These are phyloP conservation scores for Halictus rubicundus DNA, from an alignment of 1,140 invertebrate species.

Conservation along the genomic window DNA sequence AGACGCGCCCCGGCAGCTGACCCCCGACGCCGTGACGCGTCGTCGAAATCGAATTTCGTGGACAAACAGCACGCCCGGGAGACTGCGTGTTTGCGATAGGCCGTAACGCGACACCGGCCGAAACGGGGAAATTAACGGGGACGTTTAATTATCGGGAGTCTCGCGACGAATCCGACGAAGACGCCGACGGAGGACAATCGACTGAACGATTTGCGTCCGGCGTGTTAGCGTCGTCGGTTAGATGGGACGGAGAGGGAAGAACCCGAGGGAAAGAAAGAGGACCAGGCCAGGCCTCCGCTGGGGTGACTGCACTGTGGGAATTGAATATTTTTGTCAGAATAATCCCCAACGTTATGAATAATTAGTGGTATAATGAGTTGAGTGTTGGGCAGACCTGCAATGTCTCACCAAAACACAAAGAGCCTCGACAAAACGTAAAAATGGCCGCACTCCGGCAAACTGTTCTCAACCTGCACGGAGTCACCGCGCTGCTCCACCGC, in stretches of 20 bases:
- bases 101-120: background rate
- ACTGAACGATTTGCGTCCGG: background rate
- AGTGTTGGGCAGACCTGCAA: conserved; percentile 78
- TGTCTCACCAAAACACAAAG: conserved; percentile 77
- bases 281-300: conserved; percentile 6
- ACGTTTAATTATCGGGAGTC: background rate
- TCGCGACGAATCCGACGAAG: background rate
- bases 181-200: background rate
- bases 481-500: background rate
- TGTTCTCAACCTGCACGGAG: conserved; percentile 73
- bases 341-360: conserved; percentile 77
- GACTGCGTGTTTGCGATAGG: background rate
- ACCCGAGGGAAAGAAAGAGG: conserved; percentile 55
- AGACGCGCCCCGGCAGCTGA: conserved; percentile 11
- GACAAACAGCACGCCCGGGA: background rate
- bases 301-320: conserved; percentile 65
- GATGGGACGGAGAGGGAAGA: conserved; percentile 49
- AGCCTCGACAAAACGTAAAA: conserved; percentile 73
- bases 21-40: background rate
- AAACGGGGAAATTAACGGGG: background rate
- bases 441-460: conserved; percentile 64
- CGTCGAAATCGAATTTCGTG: background rate
- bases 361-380: conserved; percentile 81
- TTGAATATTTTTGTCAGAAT: conserved; percentile 74
- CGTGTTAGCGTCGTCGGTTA: conserved; percentile 30